These are phyloP conservation scores for Hyalella azteca DNA, from an alignment of 2,888 invertebrate species.

Conservation along the genomic window DNA sequence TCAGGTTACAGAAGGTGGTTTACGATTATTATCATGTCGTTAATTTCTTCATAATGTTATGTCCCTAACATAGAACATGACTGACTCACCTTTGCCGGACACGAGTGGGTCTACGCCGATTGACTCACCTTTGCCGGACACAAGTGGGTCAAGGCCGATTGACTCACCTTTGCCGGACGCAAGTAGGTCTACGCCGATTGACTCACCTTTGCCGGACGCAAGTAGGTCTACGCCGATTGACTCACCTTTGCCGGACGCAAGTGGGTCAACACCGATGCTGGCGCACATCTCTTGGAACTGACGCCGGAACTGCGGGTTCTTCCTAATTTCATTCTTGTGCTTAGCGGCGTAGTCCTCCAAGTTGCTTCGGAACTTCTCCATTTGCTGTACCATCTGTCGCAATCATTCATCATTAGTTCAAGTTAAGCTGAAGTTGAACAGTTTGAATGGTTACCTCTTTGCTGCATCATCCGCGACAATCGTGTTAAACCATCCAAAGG, in stretches of 20 bases:
- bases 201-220: conserved; percentile 77
- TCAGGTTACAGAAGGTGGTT: no score
- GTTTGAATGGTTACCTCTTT: no score
- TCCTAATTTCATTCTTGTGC: conserved; percentile 92
- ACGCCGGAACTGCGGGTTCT: conserved; percentile 89
- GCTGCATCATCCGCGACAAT: no score
- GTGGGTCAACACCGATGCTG: conserved; percentile 96
- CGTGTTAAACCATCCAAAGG: no score
- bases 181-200: conserved; percentile 96
- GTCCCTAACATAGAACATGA: no score
- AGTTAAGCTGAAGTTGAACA: no score
- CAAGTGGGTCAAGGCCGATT: no score
- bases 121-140: conserved; percentile 99
- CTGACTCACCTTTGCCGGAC: conserved; percentile 74
- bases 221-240: conserved; percentile 97
- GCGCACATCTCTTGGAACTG: conserved; percentile 99
- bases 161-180: conserved; percentile 78
- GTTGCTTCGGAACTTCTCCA: conserved; percentile 89
- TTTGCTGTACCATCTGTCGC: conserved; percentile 70
- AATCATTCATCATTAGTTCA: no score
- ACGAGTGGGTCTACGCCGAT: conserved; percentile 98
- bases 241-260: conserved; percentile 81
- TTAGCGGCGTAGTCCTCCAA: conserved; percentile 94
- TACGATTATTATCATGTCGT: no score
- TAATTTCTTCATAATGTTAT: no score